Evolutionary conservation across 2,797 vertebrate genomes (phyloP), one percentile per base, ranked within the genome.

Genomic region (Chelmon rostratus): DNA sequence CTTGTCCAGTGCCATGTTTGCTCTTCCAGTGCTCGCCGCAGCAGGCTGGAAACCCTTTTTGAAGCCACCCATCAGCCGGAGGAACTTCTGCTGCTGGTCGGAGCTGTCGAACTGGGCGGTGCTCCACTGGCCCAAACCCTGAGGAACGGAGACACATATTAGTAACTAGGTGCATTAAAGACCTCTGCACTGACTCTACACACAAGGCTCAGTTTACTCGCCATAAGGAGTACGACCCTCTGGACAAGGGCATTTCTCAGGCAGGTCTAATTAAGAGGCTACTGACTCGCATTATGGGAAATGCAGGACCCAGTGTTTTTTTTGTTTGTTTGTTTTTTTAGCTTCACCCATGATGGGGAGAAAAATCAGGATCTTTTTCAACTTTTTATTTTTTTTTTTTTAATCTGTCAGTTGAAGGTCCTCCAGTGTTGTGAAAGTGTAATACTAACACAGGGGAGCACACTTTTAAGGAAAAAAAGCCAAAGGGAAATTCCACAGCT

Each of bases 11-110:
- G 98, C 98, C 97, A 97, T 97, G 78, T 95, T 98, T 0, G 87
- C 76, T 75, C 79, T 81, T 18, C 52, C 81, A 0, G 54, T 2
- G 50, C 28, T 53, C 0, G 15, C 37, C 0, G 38, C 49, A 0
- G 70, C 56, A 0, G 88, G 83, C 72, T 93, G 92, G 62, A 82
- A 87, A 33, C 73, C 84, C 35, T 96, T 97, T 87, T 99, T 99
- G 80, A 98, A 96, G 57, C 96, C 97, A 1, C 98, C 98, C 96
- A 98, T 96, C 54, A 99, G 93, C 47, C 96, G 96, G n/a, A 99
- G 95, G 87, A 99, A 99, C 93, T 97, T 99, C 31, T 91, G 89
- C 91, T 97, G 94, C 91, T 94, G 90, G 0, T 95, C 92, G 2
- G 95, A 88, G 49, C 70, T 97, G 79, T 94, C 82, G 58, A 99